A percentile compares a stretch with the other conserved stretches of the same genome.
phyloP scores from a whole-genome alignment of 2,797 vertebrate genomes.

The Coracias cyanogaster region DNA sequence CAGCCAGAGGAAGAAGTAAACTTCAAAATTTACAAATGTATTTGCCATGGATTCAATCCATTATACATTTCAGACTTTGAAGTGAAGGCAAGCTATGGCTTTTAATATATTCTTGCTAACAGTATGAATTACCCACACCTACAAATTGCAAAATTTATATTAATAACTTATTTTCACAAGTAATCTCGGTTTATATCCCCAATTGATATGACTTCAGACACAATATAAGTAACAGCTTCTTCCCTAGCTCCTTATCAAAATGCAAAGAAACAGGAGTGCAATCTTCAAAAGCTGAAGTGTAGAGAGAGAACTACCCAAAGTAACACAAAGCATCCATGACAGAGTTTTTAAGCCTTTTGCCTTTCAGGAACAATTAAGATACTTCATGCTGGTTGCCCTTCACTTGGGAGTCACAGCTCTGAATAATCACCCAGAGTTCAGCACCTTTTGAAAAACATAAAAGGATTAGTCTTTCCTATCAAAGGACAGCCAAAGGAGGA shows the following conservation, averaged over 20 bases:
- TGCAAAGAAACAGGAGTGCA: not conserved
- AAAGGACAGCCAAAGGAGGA: constrained; percentile 26
- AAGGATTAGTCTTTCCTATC: not conserved
- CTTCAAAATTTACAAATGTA: not conserved
- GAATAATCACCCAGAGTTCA: not conserved
- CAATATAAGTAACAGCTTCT: not conserved
- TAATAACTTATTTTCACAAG: not conserved
- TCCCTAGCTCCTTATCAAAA: not conserved
- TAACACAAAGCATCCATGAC: not conserved
- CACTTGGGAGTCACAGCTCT: not conserved
- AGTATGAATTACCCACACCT: not conserved
- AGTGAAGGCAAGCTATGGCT: not conserved
- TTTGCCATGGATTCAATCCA: not conserved
- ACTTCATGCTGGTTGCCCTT: not conserved
- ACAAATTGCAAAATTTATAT: not conserved
- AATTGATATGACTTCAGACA: not conserved
- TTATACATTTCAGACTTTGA: not conserved
- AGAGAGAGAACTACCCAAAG: not conserved
- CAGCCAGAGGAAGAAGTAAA: not conserved
- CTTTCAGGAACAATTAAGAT: not conserved
- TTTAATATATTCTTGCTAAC: not conserved
- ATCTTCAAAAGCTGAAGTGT: not conserved
- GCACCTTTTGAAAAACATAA: not conserved
- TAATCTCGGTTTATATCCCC: not conserved
- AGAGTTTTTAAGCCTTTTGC: not conserved